These are phyloP conservation scores for Leucoraja erinaceus DNA, from an alignment of 2,113 vertebrate species.

Conservation along the genomic window DNA sequence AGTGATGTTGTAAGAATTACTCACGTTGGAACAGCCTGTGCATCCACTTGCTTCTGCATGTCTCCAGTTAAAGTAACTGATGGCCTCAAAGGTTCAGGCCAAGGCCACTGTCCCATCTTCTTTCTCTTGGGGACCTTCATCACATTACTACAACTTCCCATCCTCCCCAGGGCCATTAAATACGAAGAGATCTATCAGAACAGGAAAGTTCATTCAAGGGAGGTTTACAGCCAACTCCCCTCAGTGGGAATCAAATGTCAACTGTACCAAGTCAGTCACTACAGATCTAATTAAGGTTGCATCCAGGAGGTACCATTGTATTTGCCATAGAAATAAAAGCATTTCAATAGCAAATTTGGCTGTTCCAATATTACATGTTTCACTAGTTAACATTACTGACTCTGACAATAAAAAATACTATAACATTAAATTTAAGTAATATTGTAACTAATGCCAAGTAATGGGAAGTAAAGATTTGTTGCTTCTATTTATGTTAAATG, in stretches of 20 bases:
- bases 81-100: constrained; percentile 56
- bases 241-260: constrained; percentile 10
- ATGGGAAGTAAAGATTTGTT: not conserved
- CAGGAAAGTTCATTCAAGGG: constrained; percentile 42
- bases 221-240: constrained; percentile 39
- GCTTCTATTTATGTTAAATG: not conserved
- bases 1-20: constrained; percentile 58
- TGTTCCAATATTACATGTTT: not conserved
- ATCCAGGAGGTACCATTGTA: not conserved
- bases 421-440: not conserved
- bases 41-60: constrained; percentile 58
- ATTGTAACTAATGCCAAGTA: not conserved
- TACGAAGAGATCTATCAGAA: constrained; percentile 77
- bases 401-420: not conserved
- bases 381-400: not conserved
- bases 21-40: constrained; percentile 65
- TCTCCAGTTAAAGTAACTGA: constrained; percentile 61
- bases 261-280: not conserved
- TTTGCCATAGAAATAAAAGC: not conserved
- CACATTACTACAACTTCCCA: constrained; percentile 48
- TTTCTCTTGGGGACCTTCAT: constrained; percentile 42
- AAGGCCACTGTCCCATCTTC: constrained; percentile 51
- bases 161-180: constrained; percentile 64
- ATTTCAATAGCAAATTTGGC: not conserved
- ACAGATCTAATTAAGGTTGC: constrained; percentile 24